Base-by-base conservation (phyloP, 2,113 vertebrate species). In the Carollia perspicillata region DNA sequence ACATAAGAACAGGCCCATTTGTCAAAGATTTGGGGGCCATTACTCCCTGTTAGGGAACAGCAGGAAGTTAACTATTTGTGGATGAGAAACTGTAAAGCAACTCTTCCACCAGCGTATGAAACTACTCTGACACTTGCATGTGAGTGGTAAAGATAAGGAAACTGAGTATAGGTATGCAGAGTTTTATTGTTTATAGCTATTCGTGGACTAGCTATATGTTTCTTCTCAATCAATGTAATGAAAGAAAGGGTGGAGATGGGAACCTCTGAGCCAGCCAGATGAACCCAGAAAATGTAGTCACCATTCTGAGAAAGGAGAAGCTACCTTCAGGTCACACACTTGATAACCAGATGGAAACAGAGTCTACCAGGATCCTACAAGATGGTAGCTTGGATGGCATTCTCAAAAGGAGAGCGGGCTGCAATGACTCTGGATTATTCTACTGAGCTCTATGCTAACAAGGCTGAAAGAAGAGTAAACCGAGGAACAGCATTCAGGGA, bases 1-100 rank as follows among this genome's bases (percentile, higher is more conserved):
- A 78, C 22, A 68, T 22, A 88, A 92, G 65, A 85, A 87, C 71
- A 84, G 72, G 33, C 16, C 47, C 84, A 90, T 94, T 68, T 95
- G 84, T 94, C 94, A 92, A 93, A 65, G 20, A 40, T 68, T 65
- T 26, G 53, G 55, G 22, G 66, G 71, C 6, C 66, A n/a, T 68
- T 17, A 65, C 78, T 80, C 66, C 12, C 9, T 30, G 0, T 53
- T 26, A 68, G 2, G 26, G 8, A 30, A 49, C 20, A 84, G 53
- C 72, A 74, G n/a, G 47, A 94, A 86, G 37, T 60, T 66, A 86
- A 80, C 47, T 71, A 14, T 47, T 63, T 85, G 28, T 75, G 55
- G 60, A 44, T 83, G 18, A 60, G 71, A 88, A 89, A 26, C 6
- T 85, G 49, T 40, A 60, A 75, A 53, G 65, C 2, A 71, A 44